phyloP scores from a whole-genome alignment of 2,888 invertebrate genomes.

The Napeogenes sylphis region DNA sequence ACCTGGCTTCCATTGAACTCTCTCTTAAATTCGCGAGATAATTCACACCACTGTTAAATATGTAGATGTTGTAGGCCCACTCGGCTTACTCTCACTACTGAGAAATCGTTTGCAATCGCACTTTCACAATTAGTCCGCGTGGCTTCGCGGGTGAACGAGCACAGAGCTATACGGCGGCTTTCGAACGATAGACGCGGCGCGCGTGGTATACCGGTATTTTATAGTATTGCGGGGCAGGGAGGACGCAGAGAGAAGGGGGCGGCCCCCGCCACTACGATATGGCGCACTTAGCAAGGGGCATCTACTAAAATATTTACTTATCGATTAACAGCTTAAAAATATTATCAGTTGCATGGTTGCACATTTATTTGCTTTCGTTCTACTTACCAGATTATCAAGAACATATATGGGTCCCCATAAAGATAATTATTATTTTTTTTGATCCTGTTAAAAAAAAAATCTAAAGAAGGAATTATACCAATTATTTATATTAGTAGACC shows the following conservation, averaged over 20 bases:
- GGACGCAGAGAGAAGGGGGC: conserved; percentile 32
- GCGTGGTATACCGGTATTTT: conserved; percentile 58
- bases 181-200: conserved; percentile 70
- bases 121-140: conserved; percentile 74
- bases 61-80: conserved; percentile 43
- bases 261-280: conserved; percentile 44
- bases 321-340: conserved; percentile 15
- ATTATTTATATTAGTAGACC: too few relatives aligned
- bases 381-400: too few relatives aligned
- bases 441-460: too few relatives aligned
- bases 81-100: conserved; percentile 64
- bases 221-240: conserved; percentile 48
- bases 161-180: conserved; percentile 58
- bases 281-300: conserved; percentile 59
- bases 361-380: too few relatives aligned
- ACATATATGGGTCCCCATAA: too few relatives aligned
- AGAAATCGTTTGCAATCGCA: conserved; percentile 62
- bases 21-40: conserved; percentile 58
- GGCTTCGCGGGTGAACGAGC: conserved; percentile 46
- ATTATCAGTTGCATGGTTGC: background rate
- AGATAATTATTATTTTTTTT: too few relatives aligned
- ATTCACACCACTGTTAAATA: conserved; percentile 55
- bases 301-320: conserved; percentile 8
- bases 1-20: conserved; percentile 78
- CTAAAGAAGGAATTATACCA: too few relatives aligned